Evolutionary conservation across 2,113 vertebrate species (phyloP).

Genomic region (Cheilinus undulatus): DNA sequence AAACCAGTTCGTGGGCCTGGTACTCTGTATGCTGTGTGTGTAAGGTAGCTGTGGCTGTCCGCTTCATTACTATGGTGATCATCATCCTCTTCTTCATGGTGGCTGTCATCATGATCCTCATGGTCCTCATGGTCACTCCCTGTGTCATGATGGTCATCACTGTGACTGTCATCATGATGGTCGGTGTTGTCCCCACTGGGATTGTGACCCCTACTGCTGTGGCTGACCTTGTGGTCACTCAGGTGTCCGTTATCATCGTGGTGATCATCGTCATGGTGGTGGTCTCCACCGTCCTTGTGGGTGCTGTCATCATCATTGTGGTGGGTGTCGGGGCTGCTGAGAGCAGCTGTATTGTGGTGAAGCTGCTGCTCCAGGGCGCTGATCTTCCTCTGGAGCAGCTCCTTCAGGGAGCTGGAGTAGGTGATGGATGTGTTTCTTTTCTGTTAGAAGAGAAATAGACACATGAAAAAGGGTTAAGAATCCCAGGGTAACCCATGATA

Average conservation of each 20-base stretch:
- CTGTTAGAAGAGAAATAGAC: slow-evolving; percentile 55
- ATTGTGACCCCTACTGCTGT: slow-evolving; percentile 3
- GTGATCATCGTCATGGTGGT: neutral
- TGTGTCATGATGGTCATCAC: slow-evolving; percentile 11
- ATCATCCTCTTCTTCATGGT: slow-evolving; percentile 29
- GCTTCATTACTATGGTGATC: slow-evolving; percentile 68
- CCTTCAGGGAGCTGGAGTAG: slow-evolving; percentile 84
- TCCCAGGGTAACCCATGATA: too few species aligned
- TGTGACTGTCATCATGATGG: slow-evolving; percentile 1
- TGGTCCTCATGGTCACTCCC: slow-evolving; percentile 1
- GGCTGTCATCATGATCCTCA: neutral
- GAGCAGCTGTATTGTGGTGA: slow-evolving; percentile 57
- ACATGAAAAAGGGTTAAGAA: too few species aligned
- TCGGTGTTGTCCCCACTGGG: slow-evolving; percentile 7
- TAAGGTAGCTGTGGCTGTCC: slow-evolving; percentile 55
- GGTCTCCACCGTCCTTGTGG: slow-evolving; percentile 19
- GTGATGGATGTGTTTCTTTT: slow-evolving; percentile 83
- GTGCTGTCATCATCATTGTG: slow-evolving; percentile 47
- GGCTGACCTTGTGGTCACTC: neutral
- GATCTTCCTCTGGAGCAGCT: slow-evolving; percentile 88
- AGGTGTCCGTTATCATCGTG: neutral
- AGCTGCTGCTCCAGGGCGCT: slow-evolving; percentile 84
- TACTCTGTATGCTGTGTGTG: slow-evolving; percentile 62
- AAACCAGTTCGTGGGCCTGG: slow-evolving; percentile 46
- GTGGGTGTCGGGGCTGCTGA: slow-evolving; percentile 29